A percentile compares a stretch with the other conserved stretches of the same genome.
Evolutionary conservation across 1,140 invertebrate genomes (phyloP).

Genomic region (Zophobas atratus): DNA sequence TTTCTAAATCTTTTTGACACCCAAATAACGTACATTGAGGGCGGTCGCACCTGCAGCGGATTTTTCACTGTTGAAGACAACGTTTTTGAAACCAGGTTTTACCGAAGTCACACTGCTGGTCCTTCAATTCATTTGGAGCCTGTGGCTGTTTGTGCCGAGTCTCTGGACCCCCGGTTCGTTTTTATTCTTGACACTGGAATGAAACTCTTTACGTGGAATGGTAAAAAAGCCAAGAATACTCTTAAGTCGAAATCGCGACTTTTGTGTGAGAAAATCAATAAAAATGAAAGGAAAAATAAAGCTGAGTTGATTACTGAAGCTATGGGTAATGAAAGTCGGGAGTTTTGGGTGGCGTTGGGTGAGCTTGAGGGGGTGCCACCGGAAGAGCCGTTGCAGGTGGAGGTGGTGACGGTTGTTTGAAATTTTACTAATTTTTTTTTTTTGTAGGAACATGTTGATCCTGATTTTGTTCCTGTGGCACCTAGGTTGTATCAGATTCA

Average conservation of each 20-base stretch:
- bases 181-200: constrained; percentile 93
- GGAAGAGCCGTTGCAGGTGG: constrained; percentile 59
- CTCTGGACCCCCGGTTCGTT: constrained; percentile 92
- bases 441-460: constrained; percentile 84
- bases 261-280: constrained; percentile 98
- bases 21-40: constrained; percentile 96
- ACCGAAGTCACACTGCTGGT: constrained; percentile 91
- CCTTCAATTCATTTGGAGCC: constrained; percentile 94
- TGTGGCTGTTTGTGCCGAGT: constrained; percentile 78
- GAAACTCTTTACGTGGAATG: constrained; percentile 94
- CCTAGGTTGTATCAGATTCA: constrained; percentile 95
- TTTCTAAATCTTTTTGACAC: constrained; percentile 94
- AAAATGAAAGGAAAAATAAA: constrained; percentile 97
- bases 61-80: constrained; percentile 98
- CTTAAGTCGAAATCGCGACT: constrained; percentile 95
- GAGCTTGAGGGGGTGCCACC: constrained; percentile 67
- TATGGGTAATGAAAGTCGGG: constrained; percentile 85
- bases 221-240: constrained; percentile 94
- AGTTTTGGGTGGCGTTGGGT: constrained; percentile 87
- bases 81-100: constrained; percentile 86
- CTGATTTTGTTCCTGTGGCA: constrained; percentile 81
- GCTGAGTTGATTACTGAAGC: constrained; percentile 90
- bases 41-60: constrained; percentile 95
- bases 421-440: not conserved
- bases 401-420: too few species aligned